A percentile compares a stretch with the other conserved stretches of the same genome.
These are phyloP conservation scores for Chlamydotis undulata DNA, from an alignment of 2,113 vertebrate genomes.

Conservation along the genomic window DNA sequence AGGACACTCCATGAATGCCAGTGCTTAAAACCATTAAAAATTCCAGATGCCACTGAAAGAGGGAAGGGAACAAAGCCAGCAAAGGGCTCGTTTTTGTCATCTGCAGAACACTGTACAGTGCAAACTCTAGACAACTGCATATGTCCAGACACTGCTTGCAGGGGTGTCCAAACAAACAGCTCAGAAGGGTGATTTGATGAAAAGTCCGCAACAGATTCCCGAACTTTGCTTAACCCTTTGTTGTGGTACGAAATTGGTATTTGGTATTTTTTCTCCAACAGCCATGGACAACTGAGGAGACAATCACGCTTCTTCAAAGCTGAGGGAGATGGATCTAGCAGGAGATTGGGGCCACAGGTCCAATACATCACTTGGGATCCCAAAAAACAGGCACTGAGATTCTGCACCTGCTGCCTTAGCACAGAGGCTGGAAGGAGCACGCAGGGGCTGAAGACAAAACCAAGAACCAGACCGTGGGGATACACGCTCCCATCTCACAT, in stretches of 20 bases:
- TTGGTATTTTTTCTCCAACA: not conserved
- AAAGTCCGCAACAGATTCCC: not conserved
- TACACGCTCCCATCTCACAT: accelerated
- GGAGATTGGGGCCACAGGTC: not conserved
- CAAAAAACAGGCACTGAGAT: not conserved
- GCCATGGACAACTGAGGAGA: not conserved
- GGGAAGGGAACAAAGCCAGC: not conserved
- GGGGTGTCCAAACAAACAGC: not conserved
- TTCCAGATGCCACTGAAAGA: not conserved
- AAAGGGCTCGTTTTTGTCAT: not conserved
- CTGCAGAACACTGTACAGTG: not conserved
- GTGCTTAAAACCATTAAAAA: not conserved
- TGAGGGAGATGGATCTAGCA: not conserved
- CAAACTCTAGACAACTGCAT: too few relatives aligned
- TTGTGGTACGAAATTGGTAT: accelerated
- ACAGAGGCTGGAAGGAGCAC: not conserved
- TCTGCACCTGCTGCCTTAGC: not conserved
- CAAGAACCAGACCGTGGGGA: not conserved
- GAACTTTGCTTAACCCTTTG: not conserved
- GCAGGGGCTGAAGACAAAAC: not conserved
- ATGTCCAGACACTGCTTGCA: not conserved
- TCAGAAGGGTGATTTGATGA: not conserved
- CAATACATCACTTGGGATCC: not conserved
- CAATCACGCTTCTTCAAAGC: not conserved
- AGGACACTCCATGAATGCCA: not conserved